Evolutionary conservation across 2,113 vertebrate species (phyloP), one percentile per base, ranked within the genome.

Genomic region (Halichoeres trimaculatus): DNA sequence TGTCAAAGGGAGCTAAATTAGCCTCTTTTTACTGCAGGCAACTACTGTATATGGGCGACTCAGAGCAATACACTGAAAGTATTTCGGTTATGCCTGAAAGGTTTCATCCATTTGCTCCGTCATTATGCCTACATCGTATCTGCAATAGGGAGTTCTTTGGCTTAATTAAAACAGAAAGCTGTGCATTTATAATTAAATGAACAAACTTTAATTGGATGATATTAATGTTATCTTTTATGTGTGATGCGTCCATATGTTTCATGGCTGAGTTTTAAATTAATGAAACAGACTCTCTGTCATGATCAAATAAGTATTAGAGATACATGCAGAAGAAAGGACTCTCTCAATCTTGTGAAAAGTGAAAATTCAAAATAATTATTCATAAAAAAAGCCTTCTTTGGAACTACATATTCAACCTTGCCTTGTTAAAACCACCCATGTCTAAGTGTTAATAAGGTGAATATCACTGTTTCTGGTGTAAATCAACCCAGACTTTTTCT

Each of bases 121-220:
- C 64, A 71, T 88, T 86, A 78, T 78, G 63, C 67, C 60, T 47
- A 74, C 62, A 41, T 45, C 56, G 24, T 63, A 63, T 86, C 45
- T 72, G 19, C 20, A 60, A 70, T 23, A 20, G 13, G 74, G 67
- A 71, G 76, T 72, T 60, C 36, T 66, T 63, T 75, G 74, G 65
- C 74, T 79, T 88, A 79, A 91, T 89, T 89, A 88, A 85, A 88
- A 81, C 56, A 83, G 74, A 68, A 53, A 69, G 63, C 26, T 22
- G 35, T 77, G 69, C 84, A 88, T 85, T 90, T 79, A 63, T 64
- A 81, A 23, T 71, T 81, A 74, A 84, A 83, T 80, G 67, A 84
- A 75, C 72, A 81, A 81, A 90, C 76, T 66, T 83, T 81, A 87
- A 89, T 83, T 87, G 74, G 63, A 76, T 63, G 61, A 73, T 67